phyloP scores from a whole-genome alignment of 2,888 invertebrate genomes.

The Caenorhabditis becei region DNA sequence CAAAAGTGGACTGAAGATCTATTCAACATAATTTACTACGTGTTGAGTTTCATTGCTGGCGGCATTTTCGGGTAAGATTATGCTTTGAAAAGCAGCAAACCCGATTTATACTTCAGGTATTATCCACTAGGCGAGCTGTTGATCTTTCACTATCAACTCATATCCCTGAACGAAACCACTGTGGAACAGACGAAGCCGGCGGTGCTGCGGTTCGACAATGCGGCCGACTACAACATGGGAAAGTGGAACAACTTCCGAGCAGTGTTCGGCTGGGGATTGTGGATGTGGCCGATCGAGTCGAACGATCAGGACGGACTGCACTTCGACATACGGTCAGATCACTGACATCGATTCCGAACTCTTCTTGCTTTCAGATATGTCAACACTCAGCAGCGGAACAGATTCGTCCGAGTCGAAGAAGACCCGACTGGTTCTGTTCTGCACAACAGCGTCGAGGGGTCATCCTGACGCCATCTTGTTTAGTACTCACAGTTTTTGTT shows the following conservation, averaged over 20 bases:
- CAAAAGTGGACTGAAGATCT: conserved; percentile 65
- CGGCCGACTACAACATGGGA: conserved; percentile 74
- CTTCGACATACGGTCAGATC: conserved; percentile 62
- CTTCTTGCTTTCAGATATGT: conserved; percentile 30
- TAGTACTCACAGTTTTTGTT: no score
- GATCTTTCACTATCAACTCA: conserved; percentile 68
- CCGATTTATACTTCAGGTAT: conserved; percentile 32
- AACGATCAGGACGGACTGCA: conserved; percentile 71
- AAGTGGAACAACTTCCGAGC: conserved; percentile 65
- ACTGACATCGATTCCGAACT: not conserved
- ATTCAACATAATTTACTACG: conserved; percentile 52
- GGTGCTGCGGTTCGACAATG: conserved; percentile 66
- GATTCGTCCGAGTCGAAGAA: conserved; percentile 41
- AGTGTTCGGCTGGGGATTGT: conserved; percentile 76
- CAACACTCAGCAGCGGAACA: conserved; percentile 28
- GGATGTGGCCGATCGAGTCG: conserved; percentile 71
- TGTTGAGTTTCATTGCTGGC: conserved; percentile 44
- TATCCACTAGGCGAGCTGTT: conserved; percentile 74
- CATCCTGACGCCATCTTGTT: not conserved
- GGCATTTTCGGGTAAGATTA: conserved; percentile 31
- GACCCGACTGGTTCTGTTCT: conserved; percentile 12
- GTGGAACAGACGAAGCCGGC: conserved; percentile 78
- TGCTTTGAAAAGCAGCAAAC: not conserved
- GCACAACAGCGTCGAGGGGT: conserved; percentile 4
- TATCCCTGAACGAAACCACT: conserved; percentile 75